phyloP scores from a whole-genome alignment of 2,113 vertebrate species.

The Takifugu bimaculatus region DNA sequence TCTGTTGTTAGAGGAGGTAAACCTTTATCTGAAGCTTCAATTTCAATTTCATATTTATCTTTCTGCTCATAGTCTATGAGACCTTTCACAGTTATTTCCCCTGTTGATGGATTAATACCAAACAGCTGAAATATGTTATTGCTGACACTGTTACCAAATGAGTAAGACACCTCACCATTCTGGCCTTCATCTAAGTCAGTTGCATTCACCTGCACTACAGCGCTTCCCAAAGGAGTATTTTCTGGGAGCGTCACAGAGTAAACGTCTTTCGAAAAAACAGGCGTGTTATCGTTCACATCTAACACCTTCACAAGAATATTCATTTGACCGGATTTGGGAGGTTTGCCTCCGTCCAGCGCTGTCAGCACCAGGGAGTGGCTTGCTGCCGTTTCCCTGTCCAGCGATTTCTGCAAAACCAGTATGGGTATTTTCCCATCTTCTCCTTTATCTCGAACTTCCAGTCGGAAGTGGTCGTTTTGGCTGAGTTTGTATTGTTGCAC shows the following conservation, averaged over 20 bases:
- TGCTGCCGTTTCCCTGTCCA: constrained; percentile 58
- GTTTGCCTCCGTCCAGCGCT: constrained; percentile 67
- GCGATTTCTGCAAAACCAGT: constrained; percentile 54
- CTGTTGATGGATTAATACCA: constrained; percentile 44
- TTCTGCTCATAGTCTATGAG: constrained; percentile 60
- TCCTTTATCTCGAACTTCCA: too few species aligned
- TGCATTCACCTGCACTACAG: constrained; percentile 63
- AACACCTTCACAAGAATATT: constrained; percentile 59
- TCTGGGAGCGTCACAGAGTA: constrained; percentile 34
- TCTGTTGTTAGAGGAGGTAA: constrained; percentile 1
- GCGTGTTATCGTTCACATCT: constrained; percentile 69
- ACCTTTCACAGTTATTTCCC: constrained; percentile 52
- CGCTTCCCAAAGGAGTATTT: constrained; percentile 46
- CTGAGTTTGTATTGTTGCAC: too few species aligned
- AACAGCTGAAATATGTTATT: constrained; percentile 36
- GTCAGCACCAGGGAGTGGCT: constrained; percentile 55
- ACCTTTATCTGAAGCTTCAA: constrained; percentile 65
- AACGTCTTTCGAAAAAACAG: constrained; percentile 53
- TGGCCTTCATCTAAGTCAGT: constrained; percentile 64
- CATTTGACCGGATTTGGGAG: constrained; percentile 49
- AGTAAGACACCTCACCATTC: constrained; percentile 63
- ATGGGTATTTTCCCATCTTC: too few species aligned
- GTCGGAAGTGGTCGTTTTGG: too few species aligned
- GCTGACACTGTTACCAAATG: constrained; percentile 53
- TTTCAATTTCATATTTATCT: constrained; percentile 61